Percentiles rank a stretch among this genome's conserved stretches.
These are phyloP conservation scores for Drymodes brunneopygia DNA, from an alignment of 2,113 vertebrate genomes.

Conservation along the genomic window DNA sequence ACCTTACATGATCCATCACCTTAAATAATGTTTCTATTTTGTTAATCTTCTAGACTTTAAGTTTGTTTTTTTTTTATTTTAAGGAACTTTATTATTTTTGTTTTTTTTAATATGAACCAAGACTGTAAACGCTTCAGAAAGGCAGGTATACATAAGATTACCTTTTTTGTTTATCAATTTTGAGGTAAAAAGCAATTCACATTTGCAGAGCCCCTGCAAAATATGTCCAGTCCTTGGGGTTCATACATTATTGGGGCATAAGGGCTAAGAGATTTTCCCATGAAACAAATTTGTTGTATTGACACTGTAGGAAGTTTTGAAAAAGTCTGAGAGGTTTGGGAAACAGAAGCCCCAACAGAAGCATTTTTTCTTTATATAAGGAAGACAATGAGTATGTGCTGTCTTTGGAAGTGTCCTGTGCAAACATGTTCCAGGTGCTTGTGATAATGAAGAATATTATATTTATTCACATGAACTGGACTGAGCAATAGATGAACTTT, in stretches of 20 bases:
- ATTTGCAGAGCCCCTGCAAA: not conserved
- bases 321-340: constrained; percentile 29
- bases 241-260: not conserved
- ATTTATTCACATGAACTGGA: not conserved
- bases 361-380: not conserved
- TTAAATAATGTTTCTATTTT: constrained; percentile 40
- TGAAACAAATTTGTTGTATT: not conserved
- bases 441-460: not conserved
- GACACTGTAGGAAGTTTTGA: not conserved
- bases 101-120: not conserved
- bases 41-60: not conserved
- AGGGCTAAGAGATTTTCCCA: not conserved
- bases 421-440: not conserved
- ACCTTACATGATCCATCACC: constrained; percentile 20
- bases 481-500: constrained; percentile 15
- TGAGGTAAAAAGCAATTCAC: not conserved
- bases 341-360: not conserved
- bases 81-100: not conserved
- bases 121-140: not conserved
- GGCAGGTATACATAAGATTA: not conserved
- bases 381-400: not conserved
- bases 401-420: not conserved
- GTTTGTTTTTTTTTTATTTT: not conserved
- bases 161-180: not conserved
- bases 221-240: not conserved